A percentile compares a stretch with the other conserved stretches of the same genome.
Conservation (phyloP, 2,113 vertebrate species). For the Carettochelys insculpta region DNA sequence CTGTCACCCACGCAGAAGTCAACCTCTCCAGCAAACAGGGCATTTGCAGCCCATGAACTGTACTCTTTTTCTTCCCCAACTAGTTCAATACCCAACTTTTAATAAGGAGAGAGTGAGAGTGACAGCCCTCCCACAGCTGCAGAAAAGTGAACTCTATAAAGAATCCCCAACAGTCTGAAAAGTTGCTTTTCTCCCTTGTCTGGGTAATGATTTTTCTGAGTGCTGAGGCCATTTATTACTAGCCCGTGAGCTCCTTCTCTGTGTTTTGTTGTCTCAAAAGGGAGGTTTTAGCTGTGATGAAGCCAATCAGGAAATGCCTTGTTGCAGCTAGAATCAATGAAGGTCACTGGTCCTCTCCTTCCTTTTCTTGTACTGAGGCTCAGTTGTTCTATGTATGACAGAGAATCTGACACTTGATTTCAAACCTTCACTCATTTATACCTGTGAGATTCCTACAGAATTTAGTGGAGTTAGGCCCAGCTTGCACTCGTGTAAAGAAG, state of each 20-base stretch:
- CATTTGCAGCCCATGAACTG: not conserved
- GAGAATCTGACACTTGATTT: not conserved
- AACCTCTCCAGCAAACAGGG: rapidly evolving
- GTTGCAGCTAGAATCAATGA: not conserved
- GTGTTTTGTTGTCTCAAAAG: not conserved
- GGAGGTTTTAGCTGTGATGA: not conserved
- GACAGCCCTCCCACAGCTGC: not conserved
- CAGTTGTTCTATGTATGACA: not conserved
- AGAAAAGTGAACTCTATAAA: not conserved
- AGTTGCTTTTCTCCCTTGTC: not conserved
- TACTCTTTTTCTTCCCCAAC: not conserved
- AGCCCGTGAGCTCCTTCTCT: not conserved
- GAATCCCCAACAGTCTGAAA: not conserved
- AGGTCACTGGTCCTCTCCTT: not conserved
- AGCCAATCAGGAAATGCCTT: not conserved
- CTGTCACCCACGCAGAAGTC: not conserved
- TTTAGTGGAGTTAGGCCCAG: not conserved
- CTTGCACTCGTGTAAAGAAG: not conserved
- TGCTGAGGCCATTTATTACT: not conserved
- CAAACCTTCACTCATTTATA: not conserved
- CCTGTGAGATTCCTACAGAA: not conserved
- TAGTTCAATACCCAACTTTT: not conserved
- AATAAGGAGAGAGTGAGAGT: not conserved
- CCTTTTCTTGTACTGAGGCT: not conserved
- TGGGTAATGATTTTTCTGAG: not conserved